Evolutionary conservation across 2,113 vertebrate genomes (phyloP), one percentile per base, ranked within the genome.

Genomic region (Tupaia chinensis): DNA sequence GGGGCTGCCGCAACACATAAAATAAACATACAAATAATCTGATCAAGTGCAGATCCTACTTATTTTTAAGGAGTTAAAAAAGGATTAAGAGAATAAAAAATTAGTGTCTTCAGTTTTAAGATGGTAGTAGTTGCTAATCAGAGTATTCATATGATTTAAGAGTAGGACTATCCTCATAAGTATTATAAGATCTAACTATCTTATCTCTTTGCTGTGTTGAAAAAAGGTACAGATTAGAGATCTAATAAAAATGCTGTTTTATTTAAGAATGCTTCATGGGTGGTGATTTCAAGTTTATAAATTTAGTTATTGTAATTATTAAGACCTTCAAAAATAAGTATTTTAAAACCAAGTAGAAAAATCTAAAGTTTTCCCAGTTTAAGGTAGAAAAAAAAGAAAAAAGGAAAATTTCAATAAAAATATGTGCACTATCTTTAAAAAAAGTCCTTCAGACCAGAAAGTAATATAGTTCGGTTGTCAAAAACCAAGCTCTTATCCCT

Each of bases 401-500:
- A 84, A 58, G 72, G 44, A 97, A 96, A 94, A 60, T 27, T 53
- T 95, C 82, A 61, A 68, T 85, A 32, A 86, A 56, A 97, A 25
- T 79, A 23, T 66, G 60, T 86, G 76, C 27, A 16, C 79, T 68
- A 72, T 90, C 88, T 72, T 56, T 13, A 8, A 80, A 88, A 94
- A 95, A 93, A 70, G 44, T 92, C 87, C 69, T 95, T 93, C 82
- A 88, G 74, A 97, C 86, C 70, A 91, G 61, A 96, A 95, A 96
- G 61, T 82, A 97, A 95, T 94, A 25, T 66, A 94, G 65, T 96
- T 93, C 91, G 96, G 44, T 76, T 95, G 78, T 96, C 13, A 87
- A 60, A 95, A 93, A 89, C 14, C 61, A 95, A 93, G 76, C 60
- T 91, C 61, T 92, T 93, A 96, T 89, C 82, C 89, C 70, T 95